Conservation (phyloP, 1,140 invertebrate species). For the Pogonognathellus flavescens region DNA sequence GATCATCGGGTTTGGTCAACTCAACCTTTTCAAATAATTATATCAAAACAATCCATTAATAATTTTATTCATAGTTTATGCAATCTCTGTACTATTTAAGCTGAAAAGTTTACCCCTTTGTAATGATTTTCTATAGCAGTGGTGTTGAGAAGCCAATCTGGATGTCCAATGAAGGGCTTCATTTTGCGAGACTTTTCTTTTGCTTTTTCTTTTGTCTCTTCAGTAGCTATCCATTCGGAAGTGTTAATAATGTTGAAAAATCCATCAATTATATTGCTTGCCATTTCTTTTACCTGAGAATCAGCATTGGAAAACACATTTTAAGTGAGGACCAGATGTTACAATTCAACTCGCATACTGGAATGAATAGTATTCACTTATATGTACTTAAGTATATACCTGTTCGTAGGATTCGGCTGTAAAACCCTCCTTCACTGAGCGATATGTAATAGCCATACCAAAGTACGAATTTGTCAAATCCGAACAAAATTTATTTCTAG, state of each 20-base stretch:
- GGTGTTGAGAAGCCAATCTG: constrained; percentile 13
- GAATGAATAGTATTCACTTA: too few species aligned
- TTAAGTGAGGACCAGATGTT: too few species aligned
- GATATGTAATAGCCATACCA: constrained; percentile 58
- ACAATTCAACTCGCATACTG: too few species aligned
- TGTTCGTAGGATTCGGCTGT: neutral
- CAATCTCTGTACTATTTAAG: too few species aligned
- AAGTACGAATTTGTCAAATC: constrained; percentile 57
- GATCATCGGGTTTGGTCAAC: constrained; percentile 11
- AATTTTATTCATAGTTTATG: too few species aligned
- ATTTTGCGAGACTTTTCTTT: constrained; percentile 34
- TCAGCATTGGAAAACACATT: neutral
- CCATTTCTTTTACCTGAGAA: constrained; percentile 48
- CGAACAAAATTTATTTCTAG: constrained; percentile 51
- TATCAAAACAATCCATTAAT: too few species aligned
- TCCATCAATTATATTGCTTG: constrained; percentile 51
- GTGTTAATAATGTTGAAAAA: constrained; percentile 54
- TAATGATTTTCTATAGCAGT: constrained; percentile 39
- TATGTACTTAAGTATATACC: neutral
- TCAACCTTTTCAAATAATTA: neutral
- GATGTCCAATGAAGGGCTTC: constrained; percentile 47
- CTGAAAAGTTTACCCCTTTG: constrained; percentile 25
- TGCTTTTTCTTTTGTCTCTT: constrained; percentile 29
- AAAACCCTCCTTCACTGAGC: constrained; percentile 53
- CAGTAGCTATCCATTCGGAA: constrained; percentile 52